A percentile compares a stretch with the other conserved stretches of the same genome.
Conservation (phyloP, 2,113 vertebrate species). For the Aptenodytes forsteri region DNA sequence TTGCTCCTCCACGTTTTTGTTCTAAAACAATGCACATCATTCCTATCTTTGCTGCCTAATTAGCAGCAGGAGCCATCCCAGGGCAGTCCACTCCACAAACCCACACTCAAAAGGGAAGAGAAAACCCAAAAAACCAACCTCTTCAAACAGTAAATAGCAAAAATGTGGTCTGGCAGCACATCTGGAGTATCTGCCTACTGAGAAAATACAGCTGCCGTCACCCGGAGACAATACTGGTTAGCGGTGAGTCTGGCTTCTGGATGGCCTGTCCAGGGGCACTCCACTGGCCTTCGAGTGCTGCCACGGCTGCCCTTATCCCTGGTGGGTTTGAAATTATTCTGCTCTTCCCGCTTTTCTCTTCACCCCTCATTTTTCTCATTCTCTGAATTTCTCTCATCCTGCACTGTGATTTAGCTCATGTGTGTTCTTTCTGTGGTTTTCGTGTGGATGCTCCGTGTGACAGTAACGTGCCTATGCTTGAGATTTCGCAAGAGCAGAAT, state of each 20-base stretch:
- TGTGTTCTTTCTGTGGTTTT: neutral
- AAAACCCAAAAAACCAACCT: slow-evolving; percentile 51
- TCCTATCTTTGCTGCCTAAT: slow-evolving; percentile 36
- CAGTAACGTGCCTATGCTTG: neutral
- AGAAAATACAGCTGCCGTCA: slow-evolving; percentile 53
- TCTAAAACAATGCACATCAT: slow-evolving; percentile 39
- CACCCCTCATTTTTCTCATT: neutral
- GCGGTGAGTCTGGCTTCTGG: neutral
- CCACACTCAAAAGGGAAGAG: slow-evolving; percentile 1
- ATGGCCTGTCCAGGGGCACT: neutral
- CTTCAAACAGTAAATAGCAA: slow-evolving; percentile 38
- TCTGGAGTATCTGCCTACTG: slow-evolving; percentile 40
- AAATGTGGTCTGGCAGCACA: slow-evolving; percentile 42
- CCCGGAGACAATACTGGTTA: neutral
- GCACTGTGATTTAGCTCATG: neutral
- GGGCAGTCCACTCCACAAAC: neutral
- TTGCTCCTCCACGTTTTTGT: slow-evolving; percentile 9
- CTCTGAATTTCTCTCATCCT: neutral
- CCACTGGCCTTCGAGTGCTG: accelerated
- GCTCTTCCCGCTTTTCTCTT: neutral
- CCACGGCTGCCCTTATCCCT: neutral
- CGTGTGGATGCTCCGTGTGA: neutral
- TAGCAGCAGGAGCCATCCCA: slow-evolving; percentile 33
- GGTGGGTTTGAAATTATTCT: neutral
- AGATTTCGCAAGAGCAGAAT: neutral